Base-by-base conservation (phyloP, 2,797 vertebrate species). In the Phoeniculus purpureus region DNA sequence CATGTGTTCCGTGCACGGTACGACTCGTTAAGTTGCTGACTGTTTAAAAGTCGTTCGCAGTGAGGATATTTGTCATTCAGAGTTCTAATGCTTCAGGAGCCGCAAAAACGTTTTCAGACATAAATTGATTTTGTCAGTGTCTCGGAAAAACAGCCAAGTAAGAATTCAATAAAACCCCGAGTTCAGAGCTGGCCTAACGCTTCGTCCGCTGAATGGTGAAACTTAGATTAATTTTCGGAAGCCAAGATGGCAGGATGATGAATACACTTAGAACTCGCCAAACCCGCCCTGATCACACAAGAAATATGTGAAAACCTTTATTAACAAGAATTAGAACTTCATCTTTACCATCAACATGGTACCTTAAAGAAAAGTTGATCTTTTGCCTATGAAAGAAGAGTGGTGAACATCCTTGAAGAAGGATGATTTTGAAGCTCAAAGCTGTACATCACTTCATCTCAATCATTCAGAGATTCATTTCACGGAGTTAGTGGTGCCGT, bases 311-410 rank as follows among this genome's bases (percentile, higher is more conserved):
- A 83, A 79, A 92, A 79, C 74, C 29, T 89, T 87, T 85, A 90
- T 90, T 92, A 94, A 79, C 60, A 76, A 47, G 89, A 89, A 86
- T 93, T 92, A 90, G 91, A 95, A 77, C 64, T 70, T 85, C 80
- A 71, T 86, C 47, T 51, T 32, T 84, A 27, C 31, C 22, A 52
- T 51, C 87, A 80, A 2, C n/a, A 3, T 3, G 34, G 45, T 61
- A 48, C 61, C 34, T 80, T 73, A 76, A 91, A 93, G 71, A 29
- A 51, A 71, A 59, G 55, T 71, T 84, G 54, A 61, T 90, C 74
- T 79, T 92, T 66, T 61, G 34, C 52, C 26, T 67, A 0, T 55
- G 83, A 91, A 87, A 60, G 29, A 12, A 66, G n/a, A 70, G 61
- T 75, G 81, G 55, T 76, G 10, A 84, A 58, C 27, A 9, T 74